Evolutionary conservation across 2,888 invertebrate species (phyloP).

Genomic region (Venustoraphidia nigricollis): DNA sequence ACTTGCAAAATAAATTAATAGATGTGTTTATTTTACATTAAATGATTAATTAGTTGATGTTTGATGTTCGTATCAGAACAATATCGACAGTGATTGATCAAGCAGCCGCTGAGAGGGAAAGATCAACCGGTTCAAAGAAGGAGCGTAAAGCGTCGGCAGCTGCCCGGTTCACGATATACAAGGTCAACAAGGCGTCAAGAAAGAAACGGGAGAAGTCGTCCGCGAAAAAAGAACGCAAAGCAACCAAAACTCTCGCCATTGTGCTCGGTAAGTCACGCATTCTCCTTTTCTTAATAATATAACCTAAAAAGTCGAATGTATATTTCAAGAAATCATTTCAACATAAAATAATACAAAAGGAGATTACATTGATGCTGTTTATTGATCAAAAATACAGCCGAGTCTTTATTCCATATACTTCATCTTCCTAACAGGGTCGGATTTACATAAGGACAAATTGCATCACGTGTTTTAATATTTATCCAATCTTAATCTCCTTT

Average conservation of each 20-base stretch:
- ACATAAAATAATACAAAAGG: no score
- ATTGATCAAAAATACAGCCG: no score
- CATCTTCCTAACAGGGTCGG: no score
- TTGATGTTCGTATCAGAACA: conserved; percentile 30
- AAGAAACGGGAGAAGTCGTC: conserved; percentile 90
- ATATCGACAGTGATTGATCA: conserved; percentile 35
- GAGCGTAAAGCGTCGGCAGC: conserved; percentile 54
- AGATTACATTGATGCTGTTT: no score
- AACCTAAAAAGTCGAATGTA: no score
- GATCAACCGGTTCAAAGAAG: conserved; percentile 49
- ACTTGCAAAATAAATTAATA: no score
- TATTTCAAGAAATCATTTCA: no score
- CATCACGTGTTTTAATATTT: no score
- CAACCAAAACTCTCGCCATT: conserved; percentile 96
- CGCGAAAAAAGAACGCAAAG: conserved; percentile 89
- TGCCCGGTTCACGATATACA: conserved; percentile 78
- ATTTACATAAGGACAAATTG: no score
- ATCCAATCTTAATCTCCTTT: no score
- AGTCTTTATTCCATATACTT: no score
- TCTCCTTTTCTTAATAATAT: not conserved
- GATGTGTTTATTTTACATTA: not conserved
- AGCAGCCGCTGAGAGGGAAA: conserved; percentile 17
- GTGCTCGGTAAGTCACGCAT: conserved; percentile 67
- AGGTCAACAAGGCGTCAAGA: conserved; percentile 85
- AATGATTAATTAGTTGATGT: no score